Evolutionary conservation across 1,140 invertebrate species (phyloP), one percentile per base, ranked within the genome.

Genomic region (Drosophila tani): DNA sequence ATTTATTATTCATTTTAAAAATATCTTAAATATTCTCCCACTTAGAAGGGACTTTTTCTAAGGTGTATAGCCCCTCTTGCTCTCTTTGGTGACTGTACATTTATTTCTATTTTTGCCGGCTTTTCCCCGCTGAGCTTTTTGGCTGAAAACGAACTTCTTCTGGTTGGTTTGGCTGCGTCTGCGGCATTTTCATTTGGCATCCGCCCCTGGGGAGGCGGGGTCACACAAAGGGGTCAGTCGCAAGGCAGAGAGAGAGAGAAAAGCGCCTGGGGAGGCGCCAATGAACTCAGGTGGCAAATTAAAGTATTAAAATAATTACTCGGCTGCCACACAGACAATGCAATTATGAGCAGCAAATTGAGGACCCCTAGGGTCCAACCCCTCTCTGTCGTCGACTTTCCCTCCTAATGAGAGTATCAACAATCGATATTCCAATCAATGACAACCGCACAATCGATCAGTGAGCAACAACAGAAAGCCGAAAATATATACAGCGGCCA

Each of bases 201-300:
- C 83, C 49, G 66, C 64, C 50, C 50, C 69, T 79, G 70, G 73
- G 29, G 60, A 46, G 46, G 56, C 29, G 53, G 71, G 66, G 73
- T 19, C 65, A 64, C 45, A 76, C 57, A 63, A 62, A 70, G 65
- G 69, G 70, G 70, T 74, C 70, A 73, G 21, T 40, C 2, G 17
- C 12, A 38, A 38, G 14, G 32, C 15, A 8, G 41, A 6, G 11
- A 53, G 24, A 21, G 21, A 21, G 21, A 24, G 21, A 24, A n/a
- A 56, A 64, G 32, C 14, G 55, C 66, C 49, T 19, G n/a, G 53
- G 55, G 49, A 69, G 56, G 69, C 75, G 75, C 64, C 79, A 81
- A 75, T 81, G 78, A 85, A 76, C 79, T 90, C 85, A 88, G 85
- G 85, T 88, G 85, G 85, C 82, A 85, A 90, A 85, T 90, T 77